These are phyloP conservation scores for Myiothlypis coronata DNA, from an alignment of 2,797 vertebrate species.

Conservation along the genomic window DNA sequence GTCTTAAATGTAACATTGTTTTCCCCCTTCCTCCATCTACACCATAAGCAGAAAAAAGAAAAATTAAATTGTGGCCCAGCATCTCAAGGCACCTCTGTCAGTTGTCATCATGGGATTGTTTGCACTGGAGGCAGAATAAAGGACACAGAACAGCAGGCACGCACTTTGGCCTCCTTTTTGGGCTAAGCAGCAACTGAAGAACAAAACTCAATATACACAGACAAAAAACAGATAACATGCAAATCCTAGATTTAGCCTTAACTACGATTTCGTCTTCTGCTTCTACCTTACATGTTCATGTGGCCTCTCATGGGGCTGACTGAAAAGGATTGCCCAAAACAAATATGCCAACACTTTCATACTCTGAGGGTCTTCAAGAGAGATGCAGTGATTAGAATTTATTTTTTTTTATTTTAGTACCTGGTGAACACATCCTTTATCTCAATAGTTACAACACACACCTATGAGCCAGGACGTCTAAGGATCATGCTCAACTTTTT, in stretches of 20 bases:
- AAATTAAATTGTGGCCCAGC: background rate
- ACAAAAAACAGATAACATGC: background rate
- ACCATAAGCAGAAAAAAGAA: background rate
- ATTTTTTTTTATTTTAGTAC: background rate
- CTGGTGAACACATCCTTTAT: background rate
- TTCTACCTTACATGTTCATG: background rate
- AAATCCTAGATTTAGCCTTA: constrained; percentile 16
- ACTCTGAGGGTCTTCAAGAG: background rate
- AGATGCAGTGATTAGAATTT: background rate
- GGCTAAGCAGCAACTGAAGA: background rate
- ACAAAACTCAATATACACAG: background rate
- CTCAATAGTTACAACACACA: background rate
- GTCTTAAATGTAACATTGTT: background rate
- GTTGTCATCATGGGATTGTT: background rate
- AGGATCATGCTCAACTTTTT: background rate
- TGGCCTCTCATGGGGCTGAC: background rate
- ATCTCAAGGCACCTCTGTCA: background rate
- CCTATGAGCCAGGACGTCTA: background rate
- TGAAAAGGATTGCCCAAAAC: background rate
- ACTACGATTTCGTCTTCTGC: background rate
- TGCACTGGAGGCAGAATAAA: background rate
- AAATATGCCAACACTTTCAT: background rate
- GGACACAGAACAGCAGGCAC: background rate
- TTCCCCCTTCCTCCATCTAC: background rate
- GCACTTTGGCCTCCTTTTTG: background rate